Evolutionary conservation across 2,888 invertebrate genomes (phyloP).

Genomic region (Nipponacmea schrenckii): DNA sequence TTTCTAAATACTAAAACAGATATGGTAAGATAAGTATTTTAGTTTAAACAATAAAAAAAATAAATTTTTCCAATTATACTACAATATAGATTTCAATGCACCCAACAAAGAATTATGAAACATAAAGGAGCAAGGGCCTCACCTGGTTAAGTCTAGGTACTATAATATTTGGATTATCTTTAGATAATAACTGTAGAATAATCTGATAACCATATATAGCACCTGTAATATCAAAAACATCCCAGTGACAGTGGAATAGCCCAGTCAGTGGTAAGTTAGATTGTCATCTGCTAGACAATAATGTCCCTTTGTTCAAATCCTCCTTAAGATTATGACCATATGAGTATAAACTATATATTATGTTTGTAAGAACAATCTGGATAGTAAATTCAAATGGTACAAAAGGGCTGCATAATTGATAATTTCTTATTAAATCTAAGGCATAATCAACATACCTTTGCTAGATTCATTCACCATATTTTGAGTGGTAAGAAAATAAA

Average conservation of each 20-base stretch:
- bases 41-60: too few relatives aligned
- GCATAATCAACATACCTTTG: slow-evolving; percentile 47
- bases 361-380: too few relatives aligned
- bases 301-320: neutral
- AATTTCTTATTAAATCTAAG: too few relatives aligned
- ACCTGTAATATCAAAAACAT: slow-evolving; percentile 40
- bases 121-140: neutral
- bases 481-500: slow-evolving; percentile 63
- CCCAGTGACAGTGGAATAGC: too few relatives aligned
- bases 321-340: slow-evolving; percentile 13
- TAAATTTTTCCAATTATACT: too few relatives aligned
- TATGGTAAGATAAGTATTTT: neutral
- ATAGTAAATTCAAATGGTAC: too few relatives aligned
- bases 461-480: slow-evolving; percentile 57
- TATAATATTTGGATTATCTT: slow-evolving; percentile 56
- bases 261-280: too few relatives aligned
- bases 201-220: slow-evolving; percentile 64
- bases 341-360: neutral
- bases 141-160: slow-evolving; percentile 59
- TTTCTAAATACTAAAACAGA: slow-evolving; percentile 57
- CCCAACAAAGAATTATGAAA: too few relatives aligned
- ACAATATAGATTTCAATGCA: too few relatives aligned
- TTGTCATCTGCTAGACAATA: neutral
- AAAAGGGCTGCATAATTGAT: too few relatives aligned
- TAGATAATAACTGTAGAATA: slow-evolving; percentile 63